phyloP scores from a whole-genome alignment of 1,140 invertebrate genomes.

The Pollicipes pollicipes region DNA sequence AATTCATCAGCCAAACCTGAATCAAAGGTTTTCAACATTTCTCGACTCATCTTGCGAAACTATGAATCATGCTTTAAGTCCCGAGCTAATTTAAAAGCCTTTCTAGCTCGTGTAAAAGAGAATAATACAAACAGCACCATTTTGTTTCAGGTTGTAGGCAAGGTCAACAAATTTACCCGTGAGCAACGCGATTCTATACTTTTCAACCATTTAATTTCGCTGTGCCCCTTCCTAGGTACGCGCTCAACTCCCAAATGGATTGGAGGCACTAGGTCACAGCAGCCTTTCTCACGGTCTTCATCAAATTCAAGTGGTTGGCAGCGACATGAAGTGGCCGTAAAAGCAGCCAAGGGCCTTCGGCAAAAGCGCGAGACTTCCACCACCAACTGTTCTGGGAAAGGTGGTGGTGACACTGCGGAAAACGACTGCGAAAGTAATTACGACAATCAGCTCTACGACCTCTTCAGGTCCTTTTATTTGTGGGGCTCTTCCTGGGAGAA shows the following conservation, averaged over 20 bases:
- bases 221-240: neutral
- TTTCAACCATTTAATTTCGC: neutral
- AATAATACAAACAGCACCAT: neutral
- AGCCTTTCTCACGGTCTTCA: neutral
- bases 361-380: neutral
- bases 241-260: neutral
- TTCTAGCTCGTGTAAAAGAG: too few species aligned
- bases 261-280: neutral
- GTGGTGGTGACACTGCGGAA: neutral
- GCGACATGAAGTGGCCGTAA: neutral
- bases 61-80: too few species aligned
- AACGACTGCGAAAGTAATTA: neutral
- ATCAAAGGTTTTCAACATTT: too few species aligned
- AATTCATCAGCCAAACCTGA: too few species aligned
- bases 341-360: neutral
- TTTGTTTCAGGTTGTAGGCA: too few species aligned
- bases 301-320: neutral
- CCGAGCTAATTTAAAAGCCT: too few species aligned
- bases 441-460: neutral
- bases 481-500: neutral
- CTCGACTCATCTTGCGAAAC: too few species aligned
- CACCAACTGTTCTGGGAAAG: neutral
- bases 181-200: too few species aligned
- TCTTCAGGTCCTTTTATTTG: neutral
- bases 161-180: too few species aligned